phyloP scores from a whole-genome alignment of 2,797 vertebrate species.

The Trachops cirrhosus region DNA sequence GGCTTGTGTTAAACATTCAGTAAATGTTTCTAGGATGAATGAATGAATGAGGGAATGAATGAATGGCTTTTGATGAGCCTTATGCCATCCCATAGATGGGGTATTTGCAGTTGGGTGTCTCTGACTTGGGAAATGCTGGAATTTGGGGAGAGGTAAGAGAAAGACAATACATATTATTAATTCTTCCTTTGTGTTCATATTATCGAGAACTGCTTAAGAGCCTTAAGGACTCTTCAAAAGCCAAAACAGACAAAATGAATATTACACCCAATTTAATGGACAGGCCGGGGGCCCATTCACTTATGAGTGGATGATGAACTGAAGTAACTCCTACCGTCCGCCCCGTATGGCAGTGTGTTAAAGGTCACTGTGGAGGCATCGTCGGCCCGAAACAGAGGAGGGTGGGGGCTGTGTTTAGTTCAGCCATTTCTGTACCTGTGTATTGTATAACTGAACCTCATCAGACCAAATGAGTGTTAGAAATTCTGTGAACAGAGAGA shows the following conservation, averaged over 20 bases:
- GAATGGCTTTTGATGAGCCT: background rate
- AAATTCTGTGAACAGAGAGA: background rate
- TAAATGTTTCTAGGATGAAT: background rate
- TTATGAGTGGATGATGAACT: background rate
- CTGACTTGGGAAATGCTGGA: background rate
- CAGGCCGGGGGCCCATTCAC: background rate
- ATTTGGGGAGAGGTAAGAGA: background rate
- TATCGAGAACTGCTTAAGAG: background rate
- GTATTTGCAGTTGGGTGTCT: background rate
- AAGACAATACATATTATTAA: background rate
- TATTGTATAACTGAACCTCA: background rate
- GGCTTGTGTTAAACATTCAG: background rate
- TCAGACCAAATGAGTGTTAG: background rate
- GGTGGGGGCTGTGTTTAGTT: background rate
- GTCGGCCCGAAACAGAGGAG: background rate
- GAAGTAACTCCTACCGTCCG: background rate
- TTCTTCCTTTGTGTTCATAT: background rate
- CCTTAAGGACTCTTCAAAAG: background rate
- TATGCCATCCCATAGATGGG: background rate
- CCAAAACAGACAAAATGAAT: slow-evolving; percentile 25
- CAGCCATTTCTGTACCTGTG: background rate
- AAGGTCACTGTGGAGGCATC: background rate
- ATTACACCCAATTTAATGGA: slow-evolving; percentile 1
- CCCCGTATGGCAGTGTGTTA: background rate
- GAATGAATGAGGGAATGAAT: background rate